phyloP scores from a whole-genome alignment of 1,140 invertebrate genomes.

The Drosophila orosa region DNA sequence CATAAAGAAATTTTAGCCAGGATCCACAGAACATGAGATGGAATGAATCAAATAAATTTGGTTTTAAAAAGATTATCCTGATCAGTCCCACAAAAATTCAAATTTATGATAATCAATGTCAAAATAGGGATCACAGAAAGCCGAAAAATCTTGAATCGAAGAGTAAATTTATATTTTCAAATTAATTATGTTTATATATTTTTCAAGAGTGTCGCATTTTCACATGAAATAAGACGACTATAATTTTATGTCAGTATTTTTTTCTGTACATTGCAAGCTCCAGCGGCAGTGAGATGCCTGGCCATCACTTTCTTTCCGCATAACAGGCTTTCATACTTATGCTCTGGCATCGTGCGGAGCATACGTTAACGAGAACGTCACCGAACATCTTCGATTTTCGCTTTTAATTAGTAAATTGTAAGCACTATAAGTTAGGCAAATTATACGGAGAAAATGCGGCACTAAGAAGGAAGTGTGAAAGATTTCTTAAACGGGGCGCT shows the following conservation, averaged over 20 bases:
- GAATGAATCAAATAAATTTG: neutral
- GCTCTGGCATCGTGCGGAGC: slow-evolving; percentile 1
- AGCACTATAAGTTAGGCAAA: slow-evolving; percentile 49
- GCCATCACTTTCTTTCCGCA: slow-evolving; percentile 61
- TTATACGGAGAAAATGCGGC: slow-evolving; percentile 52
- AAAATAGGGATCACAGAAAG: too few relatives aligned
- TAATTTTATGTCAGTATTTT: neutral
- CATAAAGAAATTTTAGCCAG: neutral
- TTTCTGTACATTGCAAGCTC: slow-evolving; percentile 7
- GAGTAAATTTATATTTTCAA: too few relatives aligned
- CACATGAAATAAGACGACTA: neutral
- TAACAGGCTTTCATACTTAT: slow-evolving; percentile 42
- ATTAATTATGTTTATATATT: neutral
- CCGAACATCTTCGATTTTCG: slow-evolving; percentile 48
- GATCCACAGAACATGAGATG: neutral
- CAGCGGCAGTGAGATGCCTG: slow-evolving; percentile 19
- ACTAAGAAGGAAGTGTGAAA: slow-evolving; percentile 18
- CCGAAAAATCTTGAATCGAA: too few relatives aligned
- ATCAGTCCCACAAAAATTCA: too few relatives aligned
- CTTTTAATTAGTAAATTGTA: slow-evolving; percentile 56
- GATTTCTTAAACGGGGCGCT: neutral
- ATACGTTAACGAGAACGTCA: slow-evolving; percentile 34
- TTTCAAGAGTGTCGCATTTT: neutral
- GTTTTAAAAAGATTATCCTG: neutral
- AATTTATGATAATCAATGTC: neutral